These are phyloP conservation scores for Psittacula derbiana DNA, from an alignment of 2,797 vertebrate genomes.

Conservation along the genomic window DNA sequence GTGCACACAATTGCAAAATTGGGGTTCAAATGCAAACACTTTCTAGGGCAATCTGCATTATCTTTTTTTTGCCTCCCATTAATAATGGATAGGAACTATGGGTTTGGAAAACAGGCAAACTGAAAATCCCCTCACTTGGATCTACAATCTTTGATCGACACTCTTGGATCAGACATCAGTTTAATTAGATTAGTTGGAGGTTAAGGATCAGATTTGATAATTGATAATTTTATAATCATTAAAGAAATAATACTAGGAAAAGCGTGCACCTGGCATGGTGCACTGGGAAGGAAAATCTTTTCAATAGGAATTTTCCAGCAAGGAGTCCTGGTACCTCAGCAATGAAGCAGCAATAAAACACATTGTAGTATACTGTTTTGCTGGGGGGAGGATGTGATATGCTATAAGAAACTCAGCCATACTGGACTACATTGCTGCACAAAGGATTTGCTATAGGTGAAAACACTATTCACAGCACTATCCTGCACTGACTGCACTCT, in stretches of 20 bases:
- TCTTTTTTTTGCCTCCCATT: neutral
- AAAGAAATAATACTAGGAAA: neutral
- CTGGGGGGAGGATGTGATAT: neutral
- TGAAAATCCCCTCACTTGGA: neutral
- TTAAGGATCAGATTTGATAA: neutral
- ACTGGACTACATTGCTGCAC: neutral
- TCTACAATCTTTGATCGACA: neutral
- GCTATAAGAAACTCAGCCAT: neutral
- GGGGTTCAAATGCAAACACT: neutral
- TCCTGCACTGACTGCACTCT: neutral
- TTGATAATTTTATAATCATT: neutral
- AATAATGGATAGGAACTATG: neutral
- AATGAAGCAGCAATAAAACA: neutral
- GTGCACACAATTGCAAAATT: neutral
- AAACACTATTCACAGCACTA: neutral
- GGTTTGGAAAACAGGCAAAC: neutral
- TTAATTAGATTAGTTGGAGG: neutral
- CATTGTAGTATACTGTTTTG: accelerated
- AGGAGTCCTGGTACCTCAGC: neutral
- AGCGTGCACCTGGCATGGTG: accelerated
- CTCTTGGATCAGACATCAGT: neutral
- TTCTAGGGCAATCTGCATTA: neutral
- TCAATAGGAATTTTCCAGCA: neutral
- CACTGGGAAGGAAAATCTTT: neutral
- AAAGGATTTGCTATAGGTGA: neutral